These are phyloP conservation scores for Apamea sordens DNA, from an alignment of 2,888 invertebrate genomes.

Conservation along the genomic window DNA sequence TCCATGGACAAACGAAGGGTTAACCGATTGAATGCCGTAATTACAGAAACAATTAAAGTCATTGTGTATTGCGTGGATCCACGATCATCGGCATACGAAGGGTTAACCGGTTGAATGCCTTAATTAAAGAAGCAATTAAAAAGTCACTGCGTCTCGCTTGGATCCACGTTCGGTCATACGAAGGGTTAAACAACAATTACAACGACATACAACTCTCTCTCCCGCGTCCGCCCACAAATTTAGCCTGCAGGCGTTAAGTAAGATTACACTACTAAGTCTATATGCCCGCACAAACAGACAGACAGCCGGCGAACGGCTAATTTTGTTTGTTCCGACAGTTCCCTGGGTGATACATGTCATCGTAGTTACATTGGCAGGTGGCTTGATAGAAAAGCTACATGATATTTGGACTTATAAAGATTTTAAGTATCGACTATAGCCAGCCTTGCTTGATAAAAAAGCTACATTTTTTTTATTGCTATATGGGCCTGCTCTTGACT, in stretches of 20 bases:
- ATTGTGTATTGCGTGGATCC: too few relatives aligned
- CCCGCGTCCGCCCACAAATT: slow-evolving; percentile 19
- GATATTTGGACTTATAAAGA: neutral
- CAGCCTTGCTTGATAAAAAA: too few relatives aligned
- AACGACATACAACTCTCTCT: neutral
- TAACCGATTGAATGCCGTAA: too few relatives aligned
- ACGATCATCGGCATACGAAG: too few relatives aligned
- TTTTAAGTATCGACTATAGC: neutral
- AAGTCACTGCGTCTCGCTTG: too few relatives aligned
- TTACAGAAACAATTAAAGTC: too few relatives aligned
- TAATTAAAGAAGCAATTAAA: too few relatives aligned
- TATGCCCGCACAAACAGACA: slow-evolving; percentile 78
- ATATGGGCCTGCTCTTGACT: too few relatives aligned
- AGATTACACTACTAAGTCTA: slow-evolving; percentile 81
- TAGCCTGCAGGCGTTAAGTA: slow-evolving; percentile 72
- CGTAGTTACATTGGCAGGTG: slow-evolving; percentile 40
- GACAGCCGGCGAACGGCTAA: slow-evolving; percentile 78
- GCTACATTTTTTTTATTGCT: too few relatives aligned
- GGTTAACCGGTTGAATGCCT: too few relatives aligned
- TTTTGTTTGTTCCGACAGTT: slow-evolving; percentile 84
- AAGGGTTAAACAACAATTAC: slow-evolving; percentile 1
- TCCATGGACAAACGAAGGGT: too few relatives aligned
- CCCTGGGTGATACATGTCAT: slow-evolving; percentile 69
- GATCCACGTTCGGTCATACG: too few relatives aligned
- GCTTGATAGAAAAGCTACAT: slow-evolving; percentile 9